Evolutionary conservation across 2,113 vertebrate species (phyloP), one percentile per base, ranked within the genome.

Genomic region (Rhynchopsitta pachyrhyncha): DNA sequence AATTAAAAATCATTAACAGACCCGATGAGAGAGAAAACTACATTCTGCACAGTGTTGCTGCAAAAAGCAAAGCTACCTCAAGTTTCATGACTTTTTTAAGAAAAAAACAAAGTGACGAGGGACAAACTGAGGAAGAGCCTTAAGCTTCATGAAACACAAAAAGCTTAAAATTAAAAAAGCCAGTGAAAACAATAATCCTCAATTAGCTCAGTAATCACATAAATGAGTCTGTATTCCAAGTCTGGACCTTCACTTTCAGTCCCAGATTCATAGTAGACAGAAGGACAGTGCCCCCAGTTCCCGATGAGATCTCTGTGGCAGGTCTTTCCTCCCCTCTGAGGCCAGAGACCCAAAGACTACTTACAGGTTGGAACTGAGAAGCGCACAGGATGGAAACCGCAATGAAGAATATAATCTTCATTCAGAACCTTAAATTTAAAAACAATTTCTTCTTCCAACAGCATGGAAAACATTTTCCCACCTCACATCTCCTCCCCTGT

Each of bases 121-220:
- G 76, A 97, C 82, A 86, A 95, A 95, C 47, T 86, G 46, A 80
- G 94, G 80, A 95, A 94, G 83, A 80, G 39, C 78, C 94, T 96
- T 87, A 82, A 92, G 75, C 92, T 92, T 96, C 66, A 66, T 89
- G 83, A 93, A 97, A 97, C 64, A 85, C 82, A 90, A 84, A 97
- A 89, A 92, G n/a, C n/a, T 89, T 53, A 88, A 89, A 96, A 96
- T 95, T 94, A 93, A 91, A 96, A 84, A 93, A 70, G 4, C 23
- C 63, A 10, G 2, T 37, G n/a, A 50, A 82, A 95, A 62, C 28
- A 89, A 11, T 39, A 64, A 73, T 29, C 60, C 62, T 24, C 13
- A 64, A 33, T 42, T 4, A 60, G 53, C 22, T 63, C 22, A 87
- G 74, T 42, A 42, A 42, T 31, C 0, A 0, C 53, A 74, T 2